Evolutionary conservation across 2,888 invertebrate genomes (phyloP).

Genomic region (Melitaea athalia): DNA sequence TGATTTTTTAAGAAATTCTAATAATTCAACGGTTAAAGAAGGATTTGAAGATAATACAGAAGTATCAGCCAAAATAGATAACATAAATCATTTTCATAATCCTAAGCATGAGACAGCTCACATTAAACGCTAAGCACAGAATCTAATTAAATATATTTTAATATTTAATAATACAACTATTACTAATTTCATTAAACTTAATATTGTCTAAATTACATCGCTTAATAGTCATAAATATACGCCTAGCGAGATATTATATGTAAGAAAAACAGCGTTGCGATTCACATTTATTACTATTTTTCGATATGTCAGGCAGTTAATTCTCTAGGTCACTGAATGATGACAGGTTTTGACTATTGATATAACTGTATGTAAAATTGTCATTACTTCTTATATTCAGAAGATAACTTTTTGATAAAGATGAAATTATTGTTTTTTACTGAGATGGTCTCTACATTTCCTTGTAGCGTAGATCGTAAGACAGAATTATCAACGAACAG

Average conservation of each 20-base stretch:
- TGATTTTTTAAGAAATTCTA: neutral
- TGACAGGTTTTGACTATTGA: conserved; percentile 41
- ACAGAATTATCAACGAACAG: neutral
- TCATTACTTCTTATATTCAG: no score
- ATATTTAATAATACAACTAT: conserved; percentile 30
- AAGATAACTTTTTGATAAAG: no score
- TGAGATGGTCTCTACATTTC: no score
- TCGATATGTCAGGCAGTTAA: conserved; percentile 77
- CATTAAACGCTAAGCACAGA: conserved; percentile 36
- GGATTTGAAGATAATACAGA: conserved; percentile 7
- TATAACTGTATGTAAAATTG: conserved; percentile 19
- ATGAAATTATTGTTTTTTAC: no score
- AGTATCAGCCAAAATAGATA: conserved; percentile 8
- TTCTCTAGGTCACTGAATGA: conserved; percentile 67
- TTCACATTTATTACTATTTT: conserved; percentile 58
- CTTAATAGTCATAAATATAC: conserved; percentile 54
- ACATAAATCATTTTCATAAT: conserved; percentile 1
- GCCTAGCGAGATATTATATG: conserved; percentile 69
- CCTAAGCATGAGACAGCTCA: conserved; percentile 28
- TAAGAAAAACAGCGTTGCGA: conserved; percentile 66
- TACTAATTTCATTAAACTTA: conserved; percentile 59
- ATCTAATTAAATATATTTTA: conserved; percentile 34
- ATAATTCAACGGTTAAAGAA: neutral
- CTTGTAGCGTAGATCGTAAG: no score
- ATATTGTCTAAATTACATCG: conserved; percentile 77